phyloP scores from a whole-genome alignment of 2,888 invertebrate genomes.

The Orthosia incerta region DNA sequence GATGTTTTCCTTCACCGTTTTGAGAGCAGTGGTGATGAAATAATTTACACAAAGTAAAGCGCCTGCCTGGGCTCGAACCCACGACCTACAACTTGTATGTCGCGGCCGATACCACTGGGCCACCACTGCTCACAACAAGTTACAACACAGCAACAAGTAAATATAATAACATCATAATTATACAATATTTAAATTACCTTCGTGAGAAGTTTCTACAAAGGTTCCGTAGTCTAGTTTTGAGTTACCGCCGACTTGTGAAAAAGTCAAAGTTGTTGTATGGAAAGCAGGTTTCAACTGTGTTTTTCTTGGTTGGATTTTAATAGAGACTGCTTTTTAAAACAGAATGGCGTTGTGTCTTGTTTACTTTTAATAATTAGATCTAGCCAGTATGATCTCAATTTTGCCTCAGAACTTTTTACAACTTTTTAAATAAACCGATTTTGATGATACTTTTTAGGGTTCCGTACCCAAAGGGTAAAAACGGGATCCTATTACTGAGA shows the following conservation, averaged over 20 bases:
- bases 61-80: too few species aligned
- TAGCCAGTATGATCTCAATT: neutral
- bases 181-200: constrained; percentile 36
- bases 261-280: constrained; percentile 28
- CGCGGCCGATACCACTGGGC: too few species aligned
- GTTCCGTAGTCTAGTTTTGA: constrained; percentile 16
- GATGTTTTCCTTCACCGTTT: too few species aligned
- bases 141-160: constrained; percentile 3
- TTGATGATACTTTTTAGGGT: too few species aligned
- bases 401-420: too few species aligned
- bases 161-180: constrained; percentile 18
- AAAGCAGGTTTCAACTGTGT: constrained; percentile 8
- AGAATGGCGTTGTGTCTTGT: neutral
- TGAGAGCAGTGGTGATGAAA: too few species aligned
- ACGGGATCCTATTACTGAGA: too few species aligned
- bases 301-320: constrained; percentile 19
- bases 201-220: constrained; percentile 22
- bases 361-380: neutral
- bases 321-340: constrained; percentile 19
- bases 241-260: constrained; percentile 33
- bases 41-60: too few species aligned
- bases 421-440: too few species aligned
- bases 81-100: too few species aligned
- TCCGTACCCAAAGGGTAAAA: too few species aligned
- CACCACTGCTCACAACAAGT: too few species aligned